Conservation (phyloP, 2,888 invertebrate genomes). For the Sinhomidia bicolor region DNA sequence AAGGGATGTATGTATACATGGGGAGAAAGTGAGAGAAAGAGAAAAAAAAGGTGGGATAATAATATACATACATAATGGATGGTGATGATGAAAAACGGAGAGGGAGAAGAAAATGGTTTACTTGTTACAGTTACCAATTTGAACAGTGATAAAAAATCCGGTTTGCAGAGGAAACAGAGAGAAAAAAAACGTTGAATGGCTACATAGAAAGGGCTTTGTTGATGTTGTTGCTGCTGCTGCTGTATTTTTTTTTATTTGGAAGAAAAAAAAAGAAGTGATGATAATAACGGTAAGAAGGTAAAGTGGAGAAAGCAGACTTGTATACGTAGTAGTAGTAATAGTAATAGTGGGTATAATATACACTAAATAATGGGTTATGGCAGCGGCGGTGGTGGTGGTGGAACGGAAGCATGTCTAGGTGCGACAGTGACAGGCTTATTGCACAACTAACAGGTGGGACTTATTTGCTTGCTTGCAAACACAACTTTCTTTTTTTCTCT, state of each 20-base stretch:
- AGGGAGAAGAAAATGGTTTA: constrained; percentile 1
- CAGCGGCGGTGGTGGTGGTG: constrained; percentile 23
- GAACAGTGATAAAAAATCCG: constrained; percentile 41
- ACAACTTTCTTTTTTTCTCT: constrained; percentile 29
- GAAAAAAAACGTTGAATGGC: constrained; percentile 26
- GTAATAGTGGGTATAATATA: background rate
- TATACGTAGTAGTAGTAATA: constrained; percentile 12
- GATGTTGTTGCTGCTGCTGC: constrained; percentile 20
- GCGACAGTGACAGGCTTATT: constrained; percentile 70
- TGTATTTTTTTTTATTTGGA: too few relatives aligned
- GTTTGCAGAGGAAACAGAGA: constrained; percentile 31
- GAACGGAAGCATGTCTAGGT: constrained; percentile 65
- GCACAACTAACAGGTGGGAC: constrained; percentile 71
- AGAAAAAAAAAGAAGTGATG: constrained; percentile 32
- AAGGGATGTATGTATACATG: background rate
- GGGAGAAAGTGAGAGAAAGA: too few relatives aligned
- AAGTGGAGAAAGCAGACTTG: background rate
- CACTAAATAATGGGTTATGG: constrained; percentile 39
- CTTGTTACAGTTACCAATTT: constrained; percentile 26
- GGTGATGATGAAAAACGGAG: too few relatives aligned
- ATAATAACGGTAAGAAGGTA: constrained; percentile 39
- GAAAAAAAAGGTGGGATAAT: background rate
- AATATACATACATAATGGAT: background rate
- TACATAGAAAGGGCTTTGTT: constrained; percentile 40
- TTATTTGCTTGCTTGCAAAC: constrained; percentile 45